Conservation (phyloP, 1,140 invertebrate species). For the Pseudomyrmex flavicornis region DNA sequence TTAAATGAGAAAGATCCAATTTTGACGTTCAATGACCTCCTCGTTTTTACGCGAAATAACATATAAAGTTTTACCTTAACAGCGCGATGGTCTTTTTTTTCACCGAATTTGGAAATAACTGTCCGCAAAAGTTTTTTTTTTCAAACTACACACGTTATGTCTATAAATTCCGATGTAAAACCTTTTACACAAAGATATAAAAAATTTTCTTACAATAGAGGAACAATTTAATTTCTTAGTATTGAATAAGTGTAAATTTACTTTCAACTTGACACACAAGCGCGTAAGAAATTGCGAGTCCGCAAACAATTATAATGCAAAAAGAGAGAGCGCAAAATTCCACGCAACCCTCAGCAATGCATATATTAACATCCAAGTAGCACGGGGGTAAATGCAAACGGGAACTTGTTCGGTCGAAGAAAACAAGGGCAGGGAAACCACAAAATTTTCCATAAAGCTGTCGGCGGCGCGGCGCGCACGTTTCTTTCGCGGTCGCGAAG, state of each 20-base stretch:
- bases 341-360: background rate
- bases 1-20: slow-evolving; percentile 13
- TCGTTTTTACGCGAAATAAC: background rate
- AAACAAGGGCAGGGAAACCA: slow-evolving; percentile 15
- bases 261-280: background rate
- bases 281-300: no score
- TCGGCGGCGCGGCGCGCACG: background rate
- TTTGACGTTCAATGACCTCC: slow-evolving; percentile 6
- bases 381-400: slow-evolving; percentile 23
- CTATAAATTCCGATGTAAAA: no score
- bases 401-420: slow-evolving; percentile 3
- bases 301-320: no score
- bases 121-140: no score
- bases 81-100: background rate
- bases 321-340: background rate
- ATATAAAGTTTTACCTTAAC: background rate
- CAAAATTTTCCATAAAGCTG: slow-evolving; percentile 51
- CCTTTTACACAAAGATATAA: no score
- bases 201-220: no score
- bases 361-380: slow-evolving; percentile 26
- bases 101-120: background rate
- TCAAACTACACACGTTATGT: no score
- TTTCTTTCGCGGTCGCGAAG: slow-evolving; percentile 24
- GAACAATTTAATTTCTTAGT: background rate
- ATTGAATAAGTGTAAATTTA: background rate